Base-by-base conservation (phyloP, 53 echinoderm and acorn worm species). In the Mesocentrotus franciscanus region DNA sequence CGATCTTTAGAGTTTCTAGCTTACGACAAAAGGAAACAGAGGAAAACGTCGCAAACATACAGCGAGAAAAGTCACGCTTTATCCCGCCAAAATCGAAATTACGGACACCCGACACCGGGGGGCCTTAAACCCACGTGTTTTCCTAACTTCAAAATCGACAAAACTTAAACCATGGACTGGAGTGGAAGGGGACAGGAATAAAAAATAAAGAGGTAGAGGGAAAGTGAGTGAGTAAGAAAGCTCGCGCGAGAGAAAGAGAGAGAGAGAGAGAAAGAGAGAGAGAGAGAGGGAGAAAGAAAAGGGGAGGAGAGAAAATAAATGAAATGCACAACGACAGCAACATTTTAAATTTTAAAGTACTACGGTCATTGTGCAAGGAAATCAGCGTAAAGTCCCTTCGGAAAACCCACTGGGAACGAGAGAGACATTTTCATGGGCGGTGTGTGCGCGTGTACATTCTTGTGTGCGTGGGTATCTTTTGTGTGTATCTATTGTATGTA, bases 41-140 rank as follows among this genome's bases (percentile, higher is more conserved):
- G 60, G 90, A 30, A 90, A 90, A 90, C 61, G 90, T 59, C 61
- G 90, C 90, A 90, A 90, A 90, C 90, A 90, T 60, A 59, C n/a
- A 90, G 90, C 90, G 90, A 60, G 90, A 90, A 90, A 90, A 90
- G 90, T 90, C 90, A 90, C 90, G 90, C 90, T 60, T 90, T 90
- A 90, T 90, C 90, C 90, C 90, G 90, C 12, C 90, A 90, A 90
- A 90, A 90, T 90, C 90, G 90, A 90, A 90, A 59, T 61, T 61
- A 61, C 60, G 60, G 90, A 90, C 59, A 90, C 90, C 90, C 60
- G 90, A 90, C 29, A 90, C 90, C 60, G 9, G 33, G 61, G 76
- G 90, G 90, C 61, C 90, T 61, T 84, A 90, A 90, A 90, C 90
- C 90, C 90, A 90, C 90, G 90, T 90, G 90, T 90, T 90, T 90